Evolutionary conservation across 2,888 invertebrate species (phyloP), one percentile per base, ranked within the genome.

Genomic region (Urechis unicinctus): DNA sequence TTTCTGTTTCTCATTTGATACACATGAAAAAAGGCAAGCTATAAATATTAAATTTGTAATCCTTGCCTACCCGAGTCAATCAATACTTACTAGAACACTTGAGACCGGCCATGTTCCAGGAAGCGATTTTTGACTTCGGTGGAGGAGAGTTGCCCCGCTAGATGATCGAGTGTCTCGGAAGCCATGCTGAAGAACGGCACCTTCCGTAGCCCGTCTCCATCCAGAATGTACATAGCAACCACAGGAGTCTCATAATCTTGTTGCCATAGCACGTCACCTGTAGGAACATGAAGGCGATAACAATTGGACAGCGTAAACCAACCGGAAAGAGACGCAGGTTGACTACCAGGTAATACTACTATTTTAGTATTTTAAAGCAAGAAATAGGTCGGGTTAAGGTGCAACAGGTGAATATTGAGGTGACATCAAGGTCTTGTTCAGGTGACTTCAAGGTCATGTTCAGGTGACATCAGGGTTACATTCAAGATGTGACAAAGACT

Each of bases 161-260:
- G 64, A 50, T 74, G 74, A 13, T 71, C 68, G 46, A 94, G 81
- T 0, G 93, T 91, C 66, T 88, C 88, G 65, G 91, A 88, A 0
- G 92, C 91, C 46, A 94, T 85, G 30, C 89, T 90, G 50, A 89
- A 89, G 78, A 93, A 92, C 0, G 94, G 93, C 48, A 91, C 85
- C 53, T 88, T 85, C 44, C 90, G 82, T 51, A 94, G 82, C 1
- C 89, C 80, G 3, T 81, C 81, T 21, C 67, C 63, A 53, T 77
- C 75, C 55, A 81, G 66, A 1, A 72, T 70, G 75, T 94, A 97
- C 59, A 91, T 85, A 0, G 91, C 93, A 49, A 96, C 88, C 0
- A 96, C 87, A 0, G 96, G 95, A 44, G 92, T 91, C 53, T 86
- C 86, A 42, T 92, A 84, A 75, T 94, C 88, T 49, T 85, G 83